Evolutionary conservation across 2,888 invertebrate species (phyloP).

Genomic region (Rhagophthalmus giganteus): DNA sequence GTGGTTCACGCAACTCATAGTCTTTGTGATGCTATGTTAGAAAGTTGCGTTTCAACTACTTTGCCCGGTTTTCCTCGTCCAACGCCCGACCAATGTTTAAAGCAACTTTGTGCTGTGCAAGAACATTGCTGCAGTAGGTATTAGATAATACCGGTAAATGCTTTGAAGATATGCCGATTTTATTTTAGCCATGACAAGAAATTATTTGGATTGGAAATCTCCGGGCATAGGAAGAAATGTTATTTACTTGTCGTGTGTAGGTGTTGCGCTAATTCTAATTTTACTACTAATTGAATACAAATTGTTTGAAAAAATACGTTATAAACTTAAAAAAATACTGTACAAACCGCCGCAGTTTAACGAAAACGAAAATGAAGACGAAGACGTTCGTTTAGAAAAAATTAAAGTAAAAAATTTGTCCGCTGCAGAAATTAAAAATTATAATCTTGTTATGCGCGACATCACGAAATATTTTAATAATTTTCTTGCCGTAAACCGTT

Average conservation of each 20-base stretch:
- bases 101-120: constrained; percentile 1
- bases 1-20: constrained; percentile 22
- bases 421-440: constrained; percentile 28
- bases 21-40: constrained; percentile 15
- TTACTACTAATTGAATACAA: constrained; percentile 69
- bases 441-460: constrained; percentile 64
- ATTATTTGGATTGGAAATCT: constrained; percentile 66
- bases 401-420: constrained; percentile 55
- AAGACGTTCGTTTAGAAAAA: constrained; percentile 64
- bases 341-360: not conserved
- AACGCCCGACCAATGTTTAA: constrained; percentile 32
- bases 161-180: constrained; percentile 31
- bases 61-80: constrained; percentile 5
- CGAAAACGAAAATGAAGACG: constrained; percentile 40
- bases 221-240: constrained; percentile 74
- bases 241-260: constrained; percentile 61
- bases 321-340: constrained; percentile 24
- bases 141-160: not conserved
- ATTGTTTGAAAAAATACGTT: constrained; percentile 57
- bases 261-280: constrained; percentile 62
- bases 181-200: constrained; percentile 38
- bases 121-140: constrained; percentile 17
- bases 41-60: constrained; percentile 28
- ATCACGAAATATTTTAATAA: constrained; percentile 73
- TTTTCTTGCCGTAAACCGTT: constrained; percentile 76